phyloP scores from a whole-genome alignment of 1,140 invertebrate genomes.

The Solen grandis region DNA sequence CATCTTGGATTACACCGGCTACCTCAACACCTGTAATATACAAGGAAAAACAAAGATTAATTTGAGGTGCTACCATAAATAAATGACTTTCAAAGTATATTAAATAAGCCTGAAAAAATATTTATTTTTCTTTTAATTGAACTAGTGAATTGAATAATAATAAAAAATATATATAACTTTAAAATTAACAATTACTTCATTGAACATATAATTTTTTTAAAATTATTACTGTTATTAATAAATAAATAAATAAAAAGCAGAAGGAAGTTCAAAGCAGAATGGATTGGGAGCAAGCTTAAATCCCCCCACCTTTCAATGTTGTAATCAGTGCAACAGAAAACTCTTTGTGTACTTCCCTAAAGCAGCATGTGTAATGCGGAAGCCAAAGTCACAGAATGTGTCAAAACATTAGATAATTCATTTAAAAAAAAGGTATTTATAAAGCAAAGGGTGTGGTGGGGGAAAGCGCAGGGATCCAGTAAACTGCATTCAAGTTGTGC shows the following conservation, averaged over 20 bases:
- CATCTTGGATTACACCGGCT: slow-evolving; percentile 70
- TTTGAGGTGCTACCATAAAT: neutral
- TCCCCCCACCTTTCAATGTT: no score
- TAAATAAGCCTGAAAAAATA: no score
- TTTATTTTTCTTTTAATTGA: slow-evolving; percentile 3
- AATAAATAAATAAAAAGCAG: neutral
- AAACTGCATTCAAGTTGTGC: no score
- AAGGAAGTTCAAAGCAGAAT: neutral
- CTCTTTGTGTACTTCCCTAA: no score
- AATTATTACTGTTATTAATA: neutral
- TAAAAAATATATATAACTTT: neutral
- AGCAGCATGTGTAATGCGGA: no score
- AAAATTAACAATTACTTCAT: neutral
- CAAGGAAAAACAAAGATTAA: neutral
- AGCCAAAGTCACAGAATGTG: no score
- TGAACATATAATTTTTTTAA: neutral
- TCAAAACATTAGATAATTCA: no score
- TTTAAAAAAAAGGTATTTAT: no score
- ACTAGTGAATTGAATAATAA: neutral
- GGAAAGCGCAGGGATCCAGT: no score
- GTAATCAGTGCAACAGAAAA: no score
- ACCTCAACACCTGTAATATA: slow-evolving; percentile 69
- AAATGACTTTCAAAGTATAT: neutral
- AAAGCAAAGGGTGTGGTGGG: no score
- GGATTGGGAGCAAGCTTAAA: neutral